phyloP scores from a whole-genome alignment of 2,888 invertebrate species.

The Lasioglossum leucozonium region DNA sequence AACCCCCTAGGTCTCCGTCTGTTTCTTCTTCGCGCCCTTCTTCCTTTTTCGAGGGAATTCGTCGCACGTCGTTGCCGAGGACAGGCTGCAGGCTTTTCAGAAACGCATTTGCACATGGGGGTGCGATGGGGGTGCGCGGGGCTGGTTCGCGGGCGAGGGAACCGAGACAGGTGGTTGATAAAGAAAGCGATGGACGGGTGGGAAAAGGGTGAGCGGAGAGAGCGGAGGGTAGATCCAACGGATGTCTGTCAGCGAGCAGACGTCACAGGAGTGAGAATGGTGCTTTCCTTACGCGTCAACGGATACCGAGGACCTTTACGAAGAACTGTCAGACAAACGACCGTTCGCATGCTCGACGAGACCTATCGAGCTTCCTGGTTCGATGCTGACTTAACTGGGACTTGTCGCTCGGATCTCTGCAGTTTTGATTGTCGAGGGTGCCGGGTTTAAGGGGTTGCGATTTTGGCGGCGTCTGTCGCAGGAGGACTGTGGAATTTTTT shows the following conservation, averaged over 20 bases:
- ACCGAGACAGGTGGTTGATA: constrained; percentile 38
- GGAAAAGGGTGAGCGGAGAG: not conserved
- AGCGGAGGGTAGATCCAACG: constrained; percentile 35
- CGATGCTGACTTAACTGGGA: constrained; percentile 6
- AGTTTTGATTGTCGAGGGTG: constrained; percentile 1
- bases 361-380: not conserved
- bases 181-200: constrained; percentile 21
- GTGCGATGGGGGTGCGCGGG: constrained; percentile 11
- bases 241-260: constrained; percentile 63
- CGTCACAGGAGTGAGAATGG: constrained; percentile 37
- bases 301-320: constrained; percentile 25
- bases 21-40: not conserved
- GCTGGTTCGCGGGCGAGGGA: not conserved
- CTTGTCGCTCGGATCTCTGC: not conserved
- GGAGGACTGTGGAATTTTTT: not conserved
- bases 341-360: not conserved
- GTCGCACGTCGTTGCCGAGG: constrained; percentile 68
- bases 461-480: not conserved
- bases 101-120: constrained; percentile 66
- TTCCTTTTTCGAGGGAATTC: constrained; percentile 54
- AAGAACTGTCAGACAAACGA: constrained; percentile 23
- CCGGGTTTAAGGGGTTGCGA: not conserved
- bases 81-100: constrained; percentile 67
- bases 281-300: constrained; percentile 49
- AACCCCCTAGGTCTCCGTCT: not conserved